Base-by-base conservation (phyloP, 2,888 invertebrate genomes). In the Agriopis marginaria region DNA sequence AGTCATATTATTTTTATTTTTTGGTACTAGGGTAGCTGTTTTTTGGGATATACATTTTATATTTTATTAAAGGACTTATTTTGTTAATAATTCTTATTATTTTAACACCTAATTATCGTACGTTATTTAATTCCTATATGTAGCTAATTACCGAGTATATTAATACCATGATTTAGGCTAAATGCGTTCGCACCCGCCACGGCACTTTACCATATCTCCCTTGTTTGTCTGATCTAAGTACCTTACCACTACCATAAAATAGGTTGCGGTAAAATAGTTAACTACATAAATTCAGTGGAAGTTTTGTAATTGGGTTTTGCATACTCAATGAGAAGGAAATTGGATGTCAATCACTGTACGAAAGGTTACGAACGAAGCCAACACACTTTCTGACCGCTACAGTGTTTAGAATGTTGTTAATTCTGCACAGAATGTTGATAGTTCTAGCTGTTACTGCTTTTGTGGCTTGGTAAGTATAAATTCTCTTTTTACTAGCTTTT, bases 311-410 rank as follows among this genome's bases (percentile, higher is more conserved):
- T 77, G 82, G 66, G 56, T 79, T 73, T 54, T 82, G 79, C 82
- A 87, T 87, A 79, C 51, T 66, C 49, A 82, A 87, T 83, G 73
- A 77, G 70, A 45, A 76, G 77, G 73, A 65, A 64, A 79, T 83
- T 79, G 72, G 70, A 63, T 67, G 78, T 79, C 79, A 70, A 63
- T 78, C 81, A 76, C 68, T 39, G 44, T 71, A 49, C 51, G 62
- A 63, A 62, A 72, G 67, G 64, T 68, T 54, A 55, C 3, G 8
- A 42, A 39, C 60, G 40, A 14, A 60, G 11, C n/a, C 3, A 47
- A 12, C 42, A 42, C 42, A 7, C 42, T 42, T 7, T 5, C 42
- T 7, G n/a, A n/a, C 1, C 4, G n/a, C n/a, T 47, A 7, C 6
- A 47, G n/a, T 0, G 6, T 3, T 47, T 10, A 45, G 32, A 32